Evolutionary conservation across 2,888 invertebrate species (phyloP).

Genomic region (Gastrophysa polygoni): DNA sequence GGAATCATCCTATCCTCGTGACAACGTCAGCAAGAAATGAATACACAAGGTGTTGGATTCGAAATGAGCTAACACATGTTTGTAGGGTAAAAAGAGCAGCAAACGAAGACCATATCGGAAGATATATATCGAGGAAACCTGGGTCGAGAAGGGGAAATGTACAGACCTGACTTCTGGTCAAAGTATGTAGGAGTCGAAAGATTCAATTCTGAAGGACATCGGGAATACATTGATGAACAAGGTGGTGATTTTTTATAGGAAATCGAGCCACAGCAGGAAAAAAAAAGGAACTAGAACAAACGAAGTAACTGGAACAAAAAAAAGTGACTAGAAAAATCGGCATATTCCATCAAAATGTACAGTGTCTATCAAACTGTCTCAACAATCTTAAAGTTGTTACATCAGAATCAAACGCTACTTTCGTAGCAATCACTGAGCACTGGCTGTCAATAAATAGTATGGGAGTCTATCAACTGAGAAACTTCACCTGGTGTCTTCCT

Average conservation of each 20-base stretch:
- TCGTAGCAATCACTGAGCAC: conserved; percentile 5
- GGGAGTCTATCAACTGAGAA: background rate
- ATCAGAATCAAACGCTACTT: background rate
- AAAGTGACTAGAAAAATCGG: background rate
- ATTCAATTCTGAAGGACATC: background rate
- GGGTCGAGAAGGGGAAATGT: background rate
- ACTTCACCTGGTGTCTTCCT: no score
- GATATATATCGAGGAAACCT: background rate
- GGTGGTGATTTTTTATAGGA: conserved; percentile 1
- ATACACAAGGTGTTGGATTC: no score
- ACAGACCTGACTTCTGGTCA: conserved; percentile 4
- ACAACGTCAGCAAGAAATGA: no score
- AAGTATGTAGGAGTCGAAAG: background rate
- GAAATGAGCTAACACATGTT: no score
- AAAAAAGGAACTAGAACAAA: no score
- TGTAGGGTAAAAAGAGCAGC: background rate
- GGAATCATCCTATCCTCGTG: no score
- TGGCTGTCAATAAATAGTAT: background rate
- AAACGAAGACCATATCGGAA: background rate
- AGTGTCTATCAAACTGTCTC: background rate
- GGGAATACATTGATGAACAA: background rate
- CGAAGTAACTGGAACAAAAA: no score
- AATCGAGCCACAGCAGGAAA: background rate
- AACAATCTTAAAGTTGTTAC: background rate
- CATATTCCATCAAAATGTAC: background rate